Evolutionary conservation across 1,140 invertebrate species (phyloP), one percentile per base, ranked within the genome.

Genomic region (Panonychus citri): DNA sequence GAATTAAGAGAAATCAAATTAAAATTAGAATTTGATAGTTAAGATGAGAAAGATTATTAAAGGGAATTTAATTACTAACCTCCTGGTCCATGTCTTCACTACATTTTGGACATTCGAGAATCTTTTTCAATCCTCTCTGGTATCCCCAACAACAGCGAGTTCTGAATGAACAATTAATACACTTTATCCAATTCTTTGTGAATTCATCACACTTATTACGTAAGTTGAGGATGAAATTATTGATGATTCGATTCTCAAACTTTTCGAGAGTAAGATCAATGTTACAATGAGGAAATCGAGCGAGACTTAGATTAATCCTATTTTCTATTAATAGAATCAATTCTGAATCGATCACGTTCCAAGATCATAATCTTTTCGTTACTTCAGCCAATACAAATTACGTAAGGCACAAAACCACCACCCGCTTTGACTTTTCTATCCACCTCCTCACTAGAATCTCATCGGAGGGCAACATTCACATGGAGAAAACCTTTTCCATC

Each of bases 361-460:
- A 55, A 19, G n/a, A 25, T 57, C 56, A 19, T 57, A 27, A 13
- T 19, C 53, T 64, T 68, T 91, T 93, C 54, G 98, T 74, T 74
- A 10, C 76, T 81, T 5, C 81, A 82, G 71, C 89, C 84, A 70
- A 87, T 75, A 68, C 94, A 99, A 64, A 99, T 87, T 2, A 98
- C 76, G 67, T 97, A 99, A 12, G 85, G 77, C 1, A 99, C 84
- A 24, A 88, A 90, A 67, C 99, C 95, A 0, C 93, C 93, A 62
- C n/a, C n/a, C n/a, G 81, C 81, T 66, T 82, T 82, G 62, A 93
- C 81, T 64, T 85, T 81, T 63, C 84, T 73, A 1, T 67, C 71
- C 24, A 68, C 68, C 55, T 70, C 67, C 24, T 64, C 64, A 61
- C 63, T 68, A 56, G 64, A 58, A 67, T 96, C 96, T 58, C 89